Percentiles rank a stretch among this genome's conserved stretches.
These are phyloP conservation scores for Orthosia cruda DNA, from an alignment of 2,888 invertebrate species.

Conservation along the genomic window DNA sequence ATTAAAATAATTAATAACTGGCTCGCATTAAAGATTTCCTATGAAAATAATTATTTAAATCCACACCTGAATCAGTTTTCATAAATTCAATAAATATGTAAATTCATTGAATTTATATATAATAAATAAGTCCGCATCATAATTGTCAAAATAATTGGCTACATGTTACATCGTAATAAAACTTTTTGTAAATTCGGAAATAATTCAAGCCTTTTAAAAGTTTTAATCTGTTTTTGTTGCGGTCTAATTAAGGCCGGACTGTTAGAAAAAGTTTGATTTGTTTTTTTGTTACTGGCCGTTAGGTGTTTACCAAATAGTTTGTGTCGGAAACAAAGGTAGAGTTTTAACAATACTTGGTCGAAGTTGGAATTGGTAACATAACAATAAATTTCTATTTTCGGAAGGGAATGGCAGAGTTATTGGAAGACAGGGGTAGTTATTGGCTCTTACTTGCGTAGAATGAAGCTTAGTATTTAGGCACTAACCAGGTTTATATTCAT, in stretches of 20 bases:
- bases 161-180: slow-evolving; percentile 10
- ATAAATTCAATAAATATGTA: slow-evolving; percentile 1
- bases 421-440: too few species aligned
- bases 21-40: neutral
- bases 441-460: too few species aligned
- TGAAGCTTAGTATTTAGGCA: too few species aligned
- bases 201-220: slow-evolving; percentile 39
- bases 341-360: neutral
- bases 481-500: too few species aligned
- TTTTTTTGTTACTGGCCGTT: slow-evolving; percentile 14
- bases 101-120: too few species aligned
- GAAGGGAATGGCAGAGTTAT: too few species aligned
- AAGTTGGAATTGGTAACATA: neutral
- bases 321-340: neutral
- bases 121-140: too few species aligned
- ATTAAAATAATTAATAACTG: neutral
- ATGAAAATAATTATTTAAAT: neutral
- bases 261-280: slow-evolving; percentile 21
- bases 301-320: slow-evolving; percentile 11
- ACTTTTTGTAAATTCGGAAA: slow-evolving; percentile 15
- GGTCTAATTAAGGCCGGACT: slow-evolving; percentile 29
- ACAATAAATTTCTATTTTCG: neutral
- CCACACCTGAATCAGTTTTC: neutral
- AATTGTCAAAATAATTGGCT: slow-evolving; percentile 22
- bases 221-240: slow-evolving; percentile 45